These are phyloP conservation scores for Danio rerio DNA, from an alignment of 2,113 vertebrate species.

Conservation along the genomic window DNA sequence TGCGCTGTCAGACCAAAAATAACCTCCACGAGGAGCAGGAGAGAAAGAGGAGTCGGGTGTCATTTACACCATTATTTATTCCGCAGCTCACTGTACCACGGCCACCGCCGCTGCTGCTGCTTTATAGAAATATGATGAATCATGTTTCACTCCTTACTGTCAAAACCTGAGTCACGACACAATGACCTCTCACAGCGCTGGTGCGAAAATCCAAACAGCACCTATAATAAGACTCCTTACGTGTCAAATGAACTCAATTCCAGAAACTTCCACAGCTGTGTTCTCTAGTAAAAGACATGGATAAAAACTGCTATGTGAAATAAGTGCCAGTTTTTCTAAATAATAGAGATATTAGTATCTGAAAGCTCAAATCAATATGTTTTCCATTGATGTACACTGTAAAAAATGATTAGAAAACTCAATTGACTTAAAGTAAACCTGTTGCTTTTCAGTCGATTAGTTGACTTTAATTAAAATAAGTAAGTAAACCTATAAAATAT, in stretches of 20 bases:
- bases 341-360: no score
- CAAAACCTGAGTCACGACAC: conserved; percentile 1
- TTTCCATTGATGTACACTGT: no score
- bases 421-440: no score
- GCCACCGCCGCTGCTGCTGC: background rate
- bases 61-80: conserved; percentile 49
- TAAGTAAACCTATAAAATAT: no score
- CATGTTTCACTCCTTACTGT: conserved; percentile 19
- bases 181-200: conserved; percentile 5
- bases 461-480: no score
- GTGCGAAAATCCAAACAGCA: conserved; percentile 30
- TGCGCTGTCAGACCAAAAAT: conserved; percentile 58
- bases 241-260: background rate
- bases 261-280: background rate
- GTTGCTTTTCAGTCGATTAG: no score
- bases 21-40: conserved; percentile 22
- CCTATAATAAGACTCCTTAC: background rate
- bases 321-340: no score
- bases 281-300: no score
- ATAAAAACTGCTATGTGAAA: background rate
- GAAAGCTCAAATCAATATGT: no score
- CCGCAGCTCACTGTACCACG: background rate
- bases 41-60: conserved; percentile 53
- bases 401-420: no score
- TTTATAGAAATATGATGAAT: conserved; percentile 35